These are phyloP conservation scores for Rhinoptilus africanus DNA, from an alignment of 2,113 vertebrate genomes.

Conservation along the genomic window DNA sequence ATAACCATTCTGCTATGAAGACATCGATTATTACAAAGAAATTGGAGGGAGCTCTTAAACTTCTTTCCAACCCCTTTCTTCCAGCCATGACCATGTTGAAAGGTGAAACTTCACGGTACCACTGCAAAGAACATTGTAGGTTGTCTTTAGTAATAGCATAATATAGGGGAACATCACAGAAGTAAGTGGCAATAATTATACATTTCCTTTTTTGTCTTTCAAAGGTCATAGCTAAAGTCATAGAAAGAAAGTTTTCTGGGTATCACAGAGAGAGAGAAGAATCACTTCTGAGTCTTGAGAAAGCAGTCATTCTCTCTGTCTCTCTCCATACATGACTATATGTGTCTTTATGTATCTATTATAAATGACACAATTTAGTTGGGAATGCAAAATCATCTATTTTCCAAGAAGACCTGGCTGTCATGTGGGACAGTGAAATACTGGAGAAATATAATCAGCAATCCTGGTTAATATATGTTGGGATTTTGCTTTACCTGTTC, in stretches of 20 bases:
- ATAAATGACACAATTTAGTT: not conserved
- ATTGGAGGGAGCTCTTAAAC: not conserved
- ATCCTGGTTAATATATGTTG: accelerated
- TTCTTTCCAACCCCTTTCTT: not conserved
- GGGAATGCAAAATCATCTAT: not conserved
- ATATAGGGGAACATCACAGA: not conserved
- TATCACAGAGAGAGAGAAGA: not conserved
- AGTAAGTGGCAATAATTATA: slow-evolving; percentile 34
- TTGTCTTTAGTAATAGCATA: not conserved
- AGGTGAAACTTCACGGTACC: not conserved
- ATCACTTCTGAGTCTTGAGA: not conserved
- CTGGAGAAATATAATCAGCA: not conserved
- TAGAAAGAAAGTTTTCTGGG: not conserved
- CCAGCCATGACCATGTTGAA: not conserved
- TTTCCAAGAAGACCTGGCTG: not conserved
- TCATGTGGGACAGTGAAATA: not conserved
- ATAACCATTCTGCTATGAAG: not conserved
- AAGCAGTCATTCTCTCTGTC: not conserved
- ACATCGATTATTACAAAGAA: not conserved
- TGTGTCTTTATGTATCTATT: not conserved
- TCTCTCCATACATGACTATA: not conserved
- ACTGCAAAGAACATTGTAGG: slow-evolving; percentile 4
- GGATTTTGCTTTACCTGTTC: not conserved
- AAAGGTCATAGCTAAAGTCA: slow-evolving; percentile 10
- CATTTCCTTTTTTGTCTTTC: slow-evolving; percentile 1